A percentile compares a stretch with the other conserved stretches of the same genome.
Conservation (phyloP, 1,140 invertebrate genomes). For the Sarcophaga peregrina region DNA sequence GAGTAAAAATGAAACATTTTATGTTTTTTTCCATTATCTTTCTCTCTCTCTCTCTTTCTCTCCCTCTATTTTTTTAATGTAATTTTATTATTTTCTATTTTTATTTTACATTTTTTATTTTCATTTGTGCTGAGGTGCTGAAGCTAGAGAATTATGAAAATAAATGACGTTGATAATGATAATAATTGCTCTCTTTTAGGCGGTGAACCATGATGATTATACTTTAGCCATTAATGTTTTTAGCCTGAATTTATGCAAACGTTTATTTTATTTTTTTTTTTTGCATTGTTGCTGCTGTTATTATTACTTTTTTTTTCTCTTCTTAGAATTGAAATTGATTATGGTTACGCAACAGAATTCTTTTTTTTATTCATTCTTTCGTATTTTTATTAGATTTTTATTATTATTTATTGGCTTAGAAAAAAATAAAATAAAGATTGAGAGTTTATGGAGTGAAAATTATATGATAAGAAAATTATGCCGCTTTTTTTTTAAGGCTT, state of each 20-base stretch:
- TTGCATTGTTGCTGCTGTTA: too few species aligned
- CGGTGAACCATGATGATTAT: constrained; percentile 34
- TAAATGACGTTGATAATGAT: constrained; percentile 31
- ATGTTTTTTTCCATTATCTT: not conserved
- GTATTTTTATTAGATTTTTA: not conserved
- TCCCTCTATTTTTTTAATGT: not conserved
- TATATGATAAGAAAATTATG: too few species aligned
- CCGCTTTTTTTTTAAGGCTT: too few species aligned
- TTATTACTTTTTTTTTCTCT: not conserved
- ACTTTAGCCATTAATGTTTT: not conserved
- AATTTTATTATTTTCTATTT: constrained; percentile 2
- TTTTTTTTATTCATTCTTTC: too few species aligned
- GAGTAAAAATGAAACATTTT: constrained; percentile 8
- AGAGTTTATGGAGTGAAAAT: too few species aligned
- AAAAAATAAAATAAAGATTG: not conserved
- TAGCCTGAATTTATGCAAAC: constrained; percentile 1
- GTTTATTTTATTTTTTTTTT: too few species aligned
- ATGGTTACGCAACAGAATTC: not conserved
- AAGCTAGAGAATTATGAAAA: constrained; percentile 32
- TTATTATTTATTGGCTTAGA: not conserved
- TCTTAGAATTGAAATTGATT: not conserved
- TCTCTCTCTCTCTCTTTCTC: not conserved
- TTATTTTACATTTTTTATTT: not conserved
- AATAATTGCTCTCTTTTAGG: constrained; percentile 33
- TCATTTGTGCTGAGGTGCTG: not conserved